Percentiles rank a stretch among this genome's conserved stretches.
Conservation (phyloP, 2,113 vertebrate genomes). For the Delphinus delphis region DNA sequence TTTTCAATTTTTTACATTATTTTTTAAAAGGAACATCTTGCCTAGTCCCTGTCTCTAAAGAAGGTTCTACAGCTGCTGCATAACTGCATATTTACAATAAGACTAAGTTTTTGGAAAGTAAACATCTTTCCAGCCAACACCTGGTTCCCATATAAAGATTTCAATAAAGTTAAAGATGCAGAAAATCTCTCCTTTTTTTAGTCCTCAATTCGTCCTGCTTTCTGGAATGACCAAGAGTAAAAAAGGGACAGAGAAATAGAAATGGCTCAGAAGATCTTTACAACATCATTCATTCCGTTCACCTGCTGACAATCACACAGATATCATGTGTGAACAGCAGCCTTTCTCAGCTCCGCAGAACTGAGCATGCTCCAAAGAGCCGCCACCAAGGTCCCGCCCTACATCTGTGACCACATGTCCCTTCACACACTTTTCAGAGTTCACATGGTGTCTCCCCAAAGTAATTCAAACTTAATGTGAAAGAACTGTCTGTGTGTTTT, state of each 20-base stretch:
- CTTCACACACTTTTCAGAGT: conserved; percentile 29
- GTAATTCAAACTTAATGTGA: conserved; percentile 35
- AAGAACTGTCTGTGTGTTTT: neutral
- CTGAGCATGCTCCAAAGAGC: neutral
- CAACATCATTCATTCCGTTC: neutral
- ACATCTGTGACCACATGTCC: conserved; percentile 35
- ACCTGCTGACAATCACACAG: neutral
- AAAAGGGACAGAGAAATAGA: neutral
- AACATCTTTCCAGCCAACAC: conserved; percentile 34
- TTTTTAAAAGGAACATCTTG: neutral
- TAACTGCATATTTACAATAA: neutral
- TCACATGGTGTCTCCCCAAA: neutral
- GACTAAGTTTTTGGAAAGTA: neutral
- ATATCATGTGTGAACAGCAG: neutral
- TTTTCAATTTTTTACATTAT: neutral
- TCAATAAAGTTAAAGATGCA: neutral
- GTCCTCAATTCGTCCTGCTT: neutral
- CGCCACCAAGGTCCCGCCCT: neutral
- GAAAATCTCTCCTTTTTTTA: neutral
- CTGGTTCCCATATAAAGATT: neutral
- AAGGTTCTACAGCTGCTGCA: neutral
- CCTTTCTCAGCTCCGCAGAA: neutral
- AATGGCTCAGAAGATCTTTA: neutral
- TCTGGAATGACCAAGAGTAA: neutral
- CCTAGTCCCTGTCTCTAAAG: neutral